Evolutionary conservation across 2,113 vertebrate genomes (phyloP).

Genomic region (Bubo blakistoni): DNA sequence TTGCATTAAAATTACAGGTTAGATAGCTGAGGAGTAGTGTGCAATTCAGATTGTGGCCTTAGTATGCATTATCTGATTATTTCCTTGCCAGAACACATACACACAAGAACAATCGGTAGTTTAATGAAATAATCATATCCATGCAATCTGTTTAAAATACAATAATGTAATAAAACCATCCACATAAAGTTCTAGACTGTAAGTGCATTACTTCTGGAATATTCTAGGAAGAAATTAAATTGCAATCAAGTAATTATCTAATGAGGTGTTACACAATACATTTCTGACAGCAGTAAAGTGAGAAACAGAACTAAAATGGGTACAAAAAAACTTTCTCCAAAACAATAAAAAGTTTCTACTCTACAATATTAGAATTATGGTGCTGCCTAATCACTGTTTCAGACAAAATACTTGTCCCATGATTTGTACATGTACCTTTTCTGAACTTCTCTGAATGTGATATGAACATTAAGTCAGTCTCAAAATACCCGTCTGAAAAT

Average conservation of each 20-base stretch:
- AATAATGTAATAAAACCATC: conserved; percentile 13
- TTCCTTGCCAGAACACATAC: conserved; percentile 14
- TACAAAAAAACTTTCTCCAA: neutral
- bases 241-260: conserved; percentile 52
- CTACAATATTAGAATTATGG: neutral
- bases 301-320: neutral
- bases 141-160: conserved; percentile 34
- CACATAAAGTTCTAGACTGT: neutral
- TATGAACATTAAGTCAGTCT: neutral
- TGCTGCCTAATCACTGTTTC: neutral
- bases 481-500: neutral
- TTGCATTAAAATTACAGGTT: conserved; percentile 25
- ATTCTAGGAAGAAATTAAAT: conserved; percentile 26
- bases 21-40: neutral
- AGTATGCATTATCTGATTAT: conserved; percentile 41
- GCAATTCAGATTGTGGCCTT: neutral
- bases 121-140: conserved; percentile 56
- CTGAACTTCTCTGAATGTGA: neutral
- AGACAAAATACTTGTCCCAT: accelerated
- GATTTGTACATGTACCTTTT: neutral
- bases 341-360: neutral
- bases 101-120: neutral
- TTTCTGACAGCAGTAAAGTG: neutral
- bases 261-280: conserved; percentile 15
- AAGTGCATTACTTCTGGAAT: conserved; percentile 13